These are phyloP conservation scores for Polypedilum pembai DNA, from an alignment of 1,140 invertebrate genomes.

Conservation along the genomic window DNA sequence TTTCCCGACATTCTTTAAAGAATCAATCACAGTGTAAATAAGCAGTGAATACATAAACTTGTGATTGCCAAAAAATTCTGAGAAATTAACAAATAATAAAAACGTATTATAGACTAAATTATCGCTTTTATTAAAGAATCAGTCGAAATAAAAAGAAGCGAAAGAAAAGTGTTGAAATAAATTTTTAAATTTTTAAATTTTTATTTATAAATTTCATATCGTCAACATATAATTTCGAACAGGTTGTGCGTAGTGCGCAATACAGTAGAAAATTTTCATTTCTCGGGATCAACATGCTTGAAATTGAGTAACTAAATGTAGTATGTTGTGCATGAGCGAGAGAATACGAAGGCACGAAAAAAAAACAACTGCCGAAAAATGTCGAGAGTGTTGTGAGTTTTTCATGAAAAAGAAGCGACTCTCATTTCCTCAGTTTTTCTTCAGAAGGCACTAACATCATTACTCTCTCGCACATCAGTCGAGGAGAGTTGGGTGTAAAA, in stretches of 20 bases:
- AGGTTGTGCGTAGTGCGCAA: conserved; percentile 8
- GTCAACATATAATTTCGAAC: not conserved
- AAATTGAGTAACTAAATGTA: conserved; percentile 21
- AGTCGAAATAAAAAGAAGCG: too few species aligned
- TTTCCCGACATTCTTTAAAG: too few species aligned
- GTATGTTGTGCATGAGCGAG: not conserved
- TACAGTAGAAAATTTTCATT: not conserved
- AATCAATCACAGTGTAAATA: too few species aligned
- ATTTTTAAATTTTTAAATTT: too few species aligned
- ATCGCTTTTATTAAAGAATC: too few species aligned
- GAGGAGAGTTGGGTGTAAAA: not conserved
- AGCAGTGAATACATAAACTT: too few species aligned
- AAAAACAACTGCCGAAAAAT: not conserved
- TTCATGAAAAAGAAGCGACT: conserved; percentile 18
- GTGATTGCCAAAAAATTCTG: too few species aligned
- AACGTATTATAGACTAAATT: too few species aligned
- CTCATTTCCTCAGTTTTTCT: conserved; percentile 26
- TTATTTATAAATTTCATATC: too few species aligned
- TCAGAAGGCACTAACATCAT: conserved; percentile 13
- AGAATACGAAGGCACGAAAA: conserved; percentile 17
- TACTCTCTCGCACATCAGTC: not conserved
- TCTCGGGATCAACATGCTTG: conserved; percentile 20
- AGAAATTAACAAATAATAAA: too few species aligned
- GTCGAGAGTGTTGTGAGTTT: not conserved
- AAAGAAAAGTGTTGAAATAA: too few species aligned